These are phyloP conservation scores for Clarias platycephalus DNA, from an alignment of 2,797 vertebrate genomes.

Conservation along the genomic window DNA sequence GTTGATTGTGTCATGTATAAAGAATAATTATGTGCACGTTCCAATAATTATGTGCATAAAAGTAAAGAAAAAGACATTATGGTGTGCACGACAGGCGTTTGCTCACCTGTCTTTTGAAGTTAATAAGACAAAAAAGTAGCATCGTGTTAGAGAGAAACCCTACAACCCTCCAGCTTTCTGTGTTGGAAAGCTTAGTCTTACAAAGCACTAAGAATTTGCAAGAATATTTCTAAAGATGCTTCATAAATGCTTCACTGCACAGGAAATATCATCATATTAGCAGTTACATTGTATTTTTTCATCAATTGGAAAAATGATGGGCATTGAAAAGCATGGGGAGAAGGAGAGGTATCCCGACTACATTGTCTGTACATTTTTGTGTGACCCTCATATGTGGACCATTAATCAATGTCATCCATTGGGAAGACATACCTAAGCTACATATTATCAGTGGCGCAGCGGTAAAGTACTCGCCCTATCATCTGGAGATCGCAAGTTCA, in stretches of 20 bases:
- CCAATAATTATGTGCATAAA: not conserved
- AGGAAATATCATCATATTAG: not conserved
- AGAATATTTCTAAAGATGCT: not conserved
- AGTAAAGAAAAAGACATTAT: not conserved
- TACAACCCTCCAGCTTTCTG: not conserved
- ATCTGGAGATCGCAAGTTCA: no score
- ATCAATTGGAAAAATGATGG: no score
- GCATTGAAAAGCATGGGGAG: no score
- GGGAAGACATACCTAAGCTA: no score
- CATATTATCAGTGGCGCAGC: no score
- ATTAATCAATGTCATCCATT: no score
- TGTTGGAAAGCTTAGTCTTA: not conserved
- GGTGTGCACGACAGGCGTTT: not conserved
- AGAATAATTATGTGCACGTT: not conserved
- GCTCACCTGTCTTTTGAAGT: not conserved
- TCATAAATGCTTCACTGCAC: not conserved
- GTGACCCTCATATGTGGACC: no score
- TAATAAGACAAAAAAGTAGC: not conserved
- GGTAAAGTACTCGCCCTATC: no score
- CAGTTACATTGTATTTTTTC: not conserved
- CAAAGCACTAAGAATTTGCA: not conserved
- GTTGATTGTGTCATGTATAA: not conserved
- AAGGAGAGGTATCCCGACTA: not conserved
- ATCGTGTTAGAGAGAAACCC: not conserved
- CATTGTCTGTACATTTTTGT: no score